Evolutionary conservation across 2,113 vertebrate genomes (phyloP).

Genomic region (Otis tarda): DNA sequence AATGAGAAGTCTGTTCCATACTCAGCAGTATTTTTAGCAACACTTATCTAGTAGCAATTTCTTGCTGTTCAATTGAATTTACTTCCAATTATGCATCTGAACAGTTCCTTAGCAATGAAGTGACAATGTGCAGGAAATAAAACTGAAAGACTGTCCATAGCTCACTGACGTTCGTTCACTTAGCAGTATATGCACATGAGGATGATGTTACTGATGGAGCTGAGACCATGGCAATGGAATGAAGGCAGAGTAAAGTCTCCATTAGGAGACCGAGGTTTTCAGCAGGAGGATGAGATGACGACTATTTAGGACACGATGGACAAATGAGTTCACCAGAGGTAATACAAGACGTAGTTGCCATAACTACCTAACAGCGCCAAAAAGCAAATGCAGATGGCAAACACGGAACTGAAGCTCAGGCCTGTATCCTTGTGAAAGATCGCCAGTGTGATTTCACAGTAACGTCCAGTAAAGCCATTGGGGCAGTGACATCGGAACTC

Average conservation of each 20-base stretch:
- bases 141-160: not conserved
- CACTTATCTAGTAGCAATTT: not conserved
- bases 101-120: not conserved
- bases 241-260: not conserved
- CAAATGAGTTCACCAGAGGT: conserved; percentile 62
- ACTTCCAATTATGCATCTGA: not conserved
- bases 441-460: conserved; percentile 82
- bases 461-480: conserved; percentile 80
- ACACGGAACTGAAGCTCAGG: conserved; percentile 87
- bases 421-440: conserved; percentile 83
- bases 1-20: not conserved
- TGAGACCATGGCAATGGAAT: not conserved
- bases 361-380: conserved; percentile 86
- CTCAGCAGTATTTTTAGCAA: not conserved
- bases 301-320: not conserved
- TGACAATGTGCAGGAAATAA: not conserved
- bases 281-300: not conserved
- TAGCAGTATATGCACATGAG: not conserved
- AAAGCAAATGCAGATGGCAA: conserved; percentile 89
- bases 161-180: not conserved
- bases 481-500: conserved; percentile 83
- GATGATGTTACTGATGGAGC: not conserved
- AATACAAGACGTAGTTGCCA: conserved; percentile 76
- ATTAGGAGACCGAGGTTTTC: not conserved
- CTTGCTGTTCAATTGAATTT: not conserved